phyloP scores from a whole-genome alignment of 2,797 vertebrate species.

The Hephaestus fuliginosus region DNA sequence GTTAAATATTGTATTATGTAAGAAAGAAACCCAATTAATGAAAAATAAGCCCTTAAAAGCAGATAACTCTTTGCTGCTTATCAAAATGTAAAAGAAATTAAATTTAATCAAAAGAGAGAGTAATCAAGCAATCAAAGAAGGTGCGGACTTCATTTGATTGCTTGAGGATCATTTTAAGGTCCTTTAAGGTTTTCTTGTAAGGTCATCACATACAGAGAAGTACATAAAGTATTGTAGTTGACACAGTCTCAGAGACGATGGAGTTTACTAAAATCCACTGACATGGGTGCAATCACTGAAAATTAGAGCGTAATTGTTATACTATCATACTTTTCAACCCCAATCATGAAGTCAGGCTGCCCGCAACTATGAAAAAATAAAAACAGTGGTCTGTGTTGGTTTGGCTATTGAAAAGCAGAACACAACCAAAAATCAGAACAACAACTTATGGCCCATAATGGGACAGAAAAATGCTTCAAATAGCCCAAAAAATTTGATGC shows the following conservation, averaged over 20 bases:
- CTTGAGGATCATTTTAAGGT: not conserved
- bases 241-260: not conserved
- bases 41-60: too few species aligned
- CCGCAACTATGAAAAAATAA: conserved; percentile 35
- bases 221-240: not conserved
- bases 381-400: conserved; percentile 8
- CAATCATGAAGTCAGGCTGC: conserved; percentile 40
- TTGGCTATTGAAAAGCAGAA: conserved; percentile 1
- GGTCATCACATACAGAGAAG: not conserved
- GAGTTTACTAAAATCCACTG: conserved; percentile 20
- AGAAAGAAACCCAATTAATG: too few species aligned
- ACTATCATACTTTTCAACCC: conserved; percentile 28
- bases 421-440: conserved; percentile 45
- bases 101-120: not conserved
- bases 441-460: conserved; percentile 38
- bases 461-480: conserved; percentile 38
- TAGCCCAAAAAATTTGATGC: conserved; percentile 10
- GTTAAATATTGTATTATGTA: too few species aligned
- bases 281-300: conserved; percentile 17
- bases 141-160: not conserved
- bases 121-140: not conserved
- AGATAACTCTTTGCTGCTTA: not conserved
- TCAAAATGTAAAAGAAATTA: not conserved
- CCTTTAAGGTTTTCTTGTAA: not conserved
- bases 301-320: conserved; percentile 29